Conservation (phyloP, 2,888 invertebrate species). For the Stratiomys singularior region DNA sequence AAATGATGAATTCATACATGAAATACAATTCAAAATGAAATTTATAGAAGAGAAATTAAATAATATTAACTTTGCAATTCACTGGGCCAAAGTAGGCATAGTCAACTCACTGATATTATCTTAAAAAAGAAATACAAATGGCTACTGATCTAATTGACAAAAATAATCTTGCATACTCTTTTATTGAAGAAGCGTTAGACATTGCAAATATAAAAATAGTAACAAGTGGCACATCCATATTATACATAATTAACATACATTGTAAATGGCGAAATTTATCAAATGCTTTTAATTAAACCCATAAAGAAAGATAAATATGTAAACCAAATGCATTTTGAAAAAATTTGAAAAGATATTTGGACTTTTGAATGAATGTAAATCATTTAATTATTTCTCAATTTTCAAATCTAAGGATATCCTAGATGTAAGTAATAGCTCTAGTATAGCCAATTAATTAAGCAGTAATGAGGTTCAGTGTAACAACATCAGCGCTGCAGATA, state of each 20-base stretch:
- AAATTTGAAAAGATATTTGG: background rate
- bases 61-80: too few relatives aligned
- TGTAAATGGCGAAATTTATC: background rate
- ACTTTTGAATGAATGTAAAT: constrained; percentile 27
- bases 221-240: background rate
- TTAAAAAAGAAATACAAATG: too few relatives aligned
- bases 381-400: constrained; percentile 26
- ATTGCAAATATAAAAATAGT: background rate
- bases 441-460: constrained; percentile 6
- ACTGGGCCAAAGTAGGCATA: too few relatives aligned
- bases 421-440: constrained; percentile 39
- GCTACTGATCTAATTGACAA: too few relatives aligned
- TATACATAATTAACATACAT: background rate
- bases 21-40: too few relatives aligned
- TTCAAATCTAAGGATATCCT: constrained; percentile 25
- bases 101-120: too few relatives aligned
- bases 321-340: constrained; percentile 21
- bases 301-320: background rate
- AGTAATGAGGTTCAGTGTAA: background rate
- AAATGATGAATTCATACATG: too few relatives aligned
- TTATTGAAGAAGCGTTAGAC: background rate
- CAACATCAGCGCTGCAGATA: background rate
- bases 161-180: too few relatives aligned
- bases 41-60: too few relatives aligned
- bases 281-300: background rate